Percentiles rank a stretch among this genome's conserved stretches.
phyloP scores from a whole-genome alignment of 2,797 vertebrate species.

The Mus caroli region DNA sequence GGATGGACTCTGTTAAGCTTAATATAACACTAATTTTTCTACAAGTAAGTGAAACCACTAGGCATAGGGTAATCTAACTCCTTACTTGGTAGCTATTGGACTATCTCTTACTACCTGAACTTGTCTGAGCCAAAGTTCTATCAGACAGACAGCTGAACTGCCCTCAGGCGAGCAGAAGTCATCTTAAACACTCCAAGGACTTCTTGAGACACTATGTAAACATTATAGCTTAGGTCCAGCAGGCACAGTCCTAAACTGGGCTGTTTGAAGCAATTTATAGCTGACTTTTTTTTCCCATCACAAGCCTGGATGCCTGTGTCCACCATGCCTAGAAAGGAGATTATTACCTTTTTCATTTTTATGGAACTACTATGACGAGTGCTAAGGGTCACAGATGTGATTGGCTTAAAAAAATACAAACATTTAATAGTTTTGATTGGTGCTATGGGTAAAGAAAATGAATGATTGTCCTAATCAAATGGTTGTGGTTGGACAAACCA shows the following conservation, averaged over 20 bases:
- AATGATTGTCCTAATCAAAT: neutral
- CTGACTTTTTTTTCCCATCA: neutral
- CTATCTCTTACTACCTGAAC: neutral
- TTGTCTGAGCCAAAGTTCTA: neutral
- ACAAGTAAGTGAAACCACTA: neutral
- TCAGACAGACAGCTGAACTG: neutral
- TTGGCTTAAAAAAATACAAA: neutral
- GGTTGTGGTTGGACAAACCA: neutral
- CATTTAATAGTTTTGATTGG: neutral
- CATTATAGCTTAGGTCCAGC: neutral
- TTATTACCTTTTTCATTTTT: neutral
- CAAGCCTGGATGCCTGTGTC: neutral
- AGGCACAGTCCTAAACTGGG: neutral
- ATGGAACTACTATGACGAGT: neutral
- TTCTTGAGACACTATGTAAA: neutral
- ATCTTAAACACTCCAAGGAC: neutral
- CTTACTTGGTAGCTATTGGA: neutral
- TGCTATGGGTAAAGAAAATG: neutral
- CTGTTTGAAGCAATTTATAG: neutral
- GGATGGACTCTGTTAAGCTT: neutral
- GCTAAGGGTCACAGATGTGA: neutral
- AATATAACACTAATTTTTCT: neutral
- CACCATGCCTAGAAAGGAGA: neutral
- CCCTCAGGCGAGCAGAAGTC: neutral
- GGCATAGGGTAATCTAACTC: neutral